Evolutionary conservation across 2,888 invertebrate genomes (phyloP), one percentile per base, ranked within the genome.

Genomic region (Syrphus vitripennis): DNA sequence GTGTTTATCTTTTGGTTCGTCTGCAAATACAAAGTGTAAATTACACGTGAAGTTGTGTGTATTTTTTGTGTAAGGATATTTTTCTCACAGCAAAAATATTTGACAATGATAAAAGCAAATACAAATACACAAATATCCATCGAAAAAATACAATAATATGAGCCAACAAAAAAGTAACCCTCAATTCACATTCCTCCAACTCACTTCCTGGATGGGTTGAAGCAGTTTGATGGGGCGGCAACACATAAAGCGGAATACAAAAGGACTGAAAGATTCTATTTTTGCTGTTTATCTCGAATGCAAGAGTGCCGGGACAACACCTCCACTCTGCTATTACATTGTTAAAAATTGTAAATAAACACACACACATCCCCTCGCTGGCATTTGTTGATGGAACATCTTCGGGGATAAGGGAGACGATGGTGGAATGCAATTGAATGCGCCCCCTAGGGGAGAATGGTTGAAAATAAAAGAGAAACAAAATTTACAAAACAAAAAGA

Each of bases 1-100:
- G 88, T 88, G 83, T 88, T 88, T 88, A 88, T 88, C 88, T 88
- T 87, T 63, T 74, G 80, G 80, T 81, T 77, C 77, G 78, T 80
- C 83, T 83, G 76, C 71, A 88, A 88, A 88, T 74, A 88, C 79
- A 79, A 78, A 86, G 86, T 86, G 82, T 86, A 82, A 86, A 78
- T 86, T 86, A 86, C 86, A 86, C 70, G 61, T 53, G 53, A 55
- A 86, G 53, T 45, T 53, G 53, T 45, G 19, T 50, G 45, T 34
- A 63, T 48, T 37, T 71, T 24, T 48, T 67, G 14, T 34, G 70
- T 59, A 76, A 53, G 19, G 31, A 63, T 86, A 55, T 53, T 61
- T 77, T 48, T 29, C 61, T 69, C 69, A 50, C 74, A 55, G 45
- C 82, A 65, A 70, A n/a, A 79, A 79, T 76, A 71, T 83, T 77